These are phyloP conservation scores for Glaucopsyche alexis DNA, from an alignment of 2,888 invertebrate species.

Conservation along the genomic window DNA sequence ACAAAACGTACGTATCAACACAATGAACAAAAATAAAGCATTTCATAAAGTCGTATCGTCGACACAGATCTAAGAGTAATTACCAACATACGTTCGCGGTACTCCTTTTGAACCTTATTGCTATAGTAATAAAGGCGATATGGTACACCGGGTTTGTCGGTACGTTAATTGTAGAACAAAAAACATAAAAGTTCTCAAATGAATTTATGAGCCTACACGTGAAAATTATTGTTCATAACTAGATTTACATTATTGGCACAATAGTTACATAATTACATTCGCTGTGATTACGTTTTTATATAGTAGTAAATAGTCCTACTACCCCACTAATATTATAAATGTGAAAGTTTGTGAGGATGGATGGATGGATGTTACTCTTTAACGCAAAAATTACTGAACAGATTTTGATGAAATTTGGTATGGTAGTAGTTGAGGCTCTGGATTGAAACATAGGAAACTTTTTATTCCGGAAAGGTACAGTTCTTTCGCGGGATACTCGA, in stretches of 20 bases:
- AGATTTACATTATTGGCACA: neutral
- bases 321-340: too few relatives aligned
- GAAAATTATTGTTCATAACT: constrained; percentile 8
- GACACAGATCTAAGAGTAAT: constrained; percentile 15
- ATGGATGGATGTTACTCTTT: too few relatives aligned
- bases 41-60: constrained; percentile 9
- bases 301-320: too few relatives aligned
- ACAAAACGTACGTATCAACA: neutral
- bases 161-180: constrained; percentile 6
- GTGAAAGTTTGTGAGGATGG: too few relatives aligned
- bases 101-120: neutral
- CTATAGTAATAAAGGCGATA: neutral
- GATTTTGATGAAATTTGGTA: too few relatives aligned
- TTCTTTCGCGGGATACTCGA: too few relatives aligned
- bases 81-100: neutral
- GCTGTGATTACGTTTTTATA: neutral
- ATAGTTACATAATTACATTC: neutral
- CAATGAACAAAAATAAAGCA: constrained; percentile 7
- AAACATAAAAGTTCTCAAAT: constrained; percentile 13
- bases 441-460: too few relatives aligned
- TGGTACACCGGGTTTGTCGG: neutral
- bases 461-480: too few relatives aligned
- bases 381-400: too few relatives aligned
- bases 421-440: too few relatives aligned
- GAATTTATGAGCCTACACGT: constrained; percentile 1